Evolutionary conservation across 1,140 invertebrate genomes (phyloP).

Genomic region (Aricia agestis): DNA sequence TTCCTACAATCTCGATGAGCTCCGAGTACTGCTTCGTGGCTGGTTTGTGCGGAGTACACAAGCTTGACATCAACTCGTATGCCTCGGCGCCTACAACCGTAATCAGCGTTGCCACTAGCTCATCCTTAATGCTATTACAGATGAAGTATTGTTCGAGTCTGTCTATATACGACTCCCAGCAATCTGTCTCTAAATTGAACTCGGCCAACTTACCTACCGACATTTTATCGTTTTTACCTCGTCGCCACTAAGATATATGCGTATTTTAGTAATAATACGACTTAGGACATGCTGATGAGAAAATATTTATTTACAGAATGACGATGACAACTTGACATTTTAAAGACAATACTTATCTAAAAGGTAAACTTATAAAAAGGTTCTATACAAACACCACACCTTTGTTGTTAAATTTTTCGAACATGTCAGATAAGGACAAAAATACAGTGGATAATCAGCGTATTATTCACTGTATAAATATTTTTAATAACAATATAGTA

Average conservation of each 20-base stretch:
- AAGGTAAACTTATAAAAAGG: too few relatives aligned
- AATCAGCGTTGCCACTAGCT: constrained; percentile 29
- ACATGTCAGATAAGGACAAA: too few relatives aligned
- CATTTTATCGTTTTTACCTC: constrained; percentile 11
- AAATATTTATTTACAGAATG: too few relatives aligned
- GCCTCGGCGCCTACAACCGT: constrained; percentile 27
- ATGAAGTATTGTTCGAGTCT: constrained; percentile 30
- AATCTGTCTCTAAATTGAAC: constrained; percentile 18
- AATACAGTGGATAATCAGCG: too few relatives aligned
- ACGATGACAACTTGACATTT: too few relatives aligned
- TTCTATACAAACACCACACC: too few relatives aligned
- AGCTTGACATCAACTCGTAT: constrained; percentile 26
- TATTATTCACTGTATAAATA: too few relatives aligned
- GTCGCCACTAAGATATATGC: background rate
- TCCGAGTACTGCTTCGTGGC: constrained; percentile 21
- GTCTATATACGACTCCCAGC: constrained; percentile 28
- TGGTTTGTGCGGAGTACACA: constrained; percentile 24
- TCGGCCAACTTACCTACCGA: constrained; percentile 15
- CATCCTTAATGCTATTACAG: constrained; percentile 22
- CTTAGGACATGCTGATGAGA: too few relatives aligned
- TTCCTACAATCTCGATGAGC: constrained; percentile 14
- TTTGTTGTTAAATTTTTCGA: too few relatives aligned
- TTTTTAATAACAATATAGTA: too few relatives aligned
- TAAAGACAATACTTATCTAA: too few relatives aligned
- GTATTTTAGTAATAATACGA: too few relatives aligned